These are phyloP conservation scores for Thamnaconus septentrionalis DNA, from an alignment of 2,113 vertebrate genomes.

Conservation along the genomic window DNA sequence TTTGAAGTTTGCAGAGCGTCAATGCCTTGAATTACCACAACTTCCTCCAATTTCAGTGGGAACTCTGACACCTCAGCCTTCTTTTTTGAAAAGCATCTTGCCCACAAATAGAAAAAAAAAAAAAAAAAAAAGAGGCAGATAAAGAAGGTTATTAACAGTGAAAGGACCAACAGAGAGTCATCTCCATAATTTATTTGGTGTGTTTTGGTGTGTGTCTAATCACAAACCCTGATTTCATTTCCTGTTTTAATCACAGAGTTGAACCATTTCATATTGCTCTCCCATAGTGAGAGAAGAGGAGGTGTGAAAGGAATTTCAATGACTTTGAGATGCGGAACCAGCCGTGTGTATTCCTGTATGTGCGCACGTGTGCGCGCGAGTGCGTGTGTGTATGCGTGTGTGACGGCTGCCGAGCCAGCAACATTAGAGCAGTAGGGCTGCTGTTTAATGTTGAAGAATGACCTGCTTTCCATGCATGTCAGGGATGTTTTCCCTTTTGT, in stretches of 20 bases:
- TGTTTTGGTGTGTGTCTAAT: conserved; percentile 34
- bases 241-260: conserved; percentile 56
- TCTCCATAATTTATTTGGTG: background rate
- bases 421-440: conserved; percentile 46
- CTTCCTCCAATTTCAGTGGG: conserved; percentile 3
- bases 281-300: conserved; percentile 47
- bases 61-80: too few species aligned
- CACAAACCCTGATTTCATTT: conserved; percentile 52
- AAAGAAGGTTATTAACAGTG: conserved; percentile 10
- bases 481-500: conserved; percentile 33
- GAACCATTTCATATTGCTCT: conserved; percentile 61
- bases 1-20: background rate
- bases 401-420: conserved; percentile 34
- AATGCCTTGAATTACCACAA: background rate
- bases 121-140: background rate
- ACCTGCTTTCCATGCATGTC: conserved; percentile 39
- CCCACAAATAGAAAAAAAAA: background rate
- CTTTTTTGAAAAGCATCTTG: conserved; percentile 2
- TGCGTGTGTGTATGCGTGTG: conserved; percentile 25
- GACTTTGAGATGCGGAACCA: conserved; percentile 47
- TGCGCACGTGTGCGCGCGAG: conserved; percentile 23
- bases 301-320: conserved; percentile 74
- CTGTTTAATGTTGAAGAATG: conserved; percentile 52
- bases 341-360: conserved; percentile 21
- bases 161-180: conserved; percentile 15